These are phyloP conservation scores for Tetranychus piercei DNA, from an alignment of 2,888 invertebrate species.

Conservation along the genomic window DNA sequence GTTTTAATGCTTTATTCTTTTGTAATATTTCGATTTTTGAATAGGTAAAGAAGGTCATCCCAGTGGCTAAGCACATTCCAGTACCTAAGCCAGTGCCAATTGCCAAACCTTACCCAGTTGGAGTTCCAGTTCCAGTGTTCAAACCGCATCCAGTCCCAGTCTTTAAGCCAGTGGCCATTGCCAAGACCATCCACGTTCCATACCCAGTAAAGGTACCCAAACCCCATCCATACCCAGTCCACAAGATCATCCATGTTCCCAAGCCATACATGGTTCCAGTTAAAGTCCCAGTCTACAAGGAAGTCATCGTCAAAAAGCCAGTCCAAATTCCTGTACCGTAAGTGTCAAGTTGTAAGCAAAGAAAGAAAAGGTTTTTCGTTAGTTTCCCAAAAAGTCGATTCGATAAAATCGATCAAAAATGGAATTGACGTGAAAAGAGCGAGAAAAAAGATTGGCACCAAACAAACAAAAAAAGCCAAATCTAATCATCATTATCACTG, in stretches of 20 bases:
- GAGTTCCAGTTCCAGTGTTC: conserved; percentile 28
- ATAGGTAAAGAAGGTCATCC: conserved; percentile 25
- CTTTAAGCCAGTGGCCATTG: conserved; percentile 27
- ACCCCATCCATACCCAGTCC: conserved; percentile 25
- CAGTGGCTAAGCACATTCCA: conserved; percentile 28
- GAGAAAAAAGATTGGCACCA: no score
- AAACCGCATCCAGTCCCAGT: conserved; percentile 28
- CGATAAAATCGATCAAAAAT: no score
- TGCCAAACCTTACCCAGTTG: conserved; percentile 27
- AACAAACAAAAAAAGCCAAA: no score
- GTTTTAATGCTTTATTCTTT: no score
- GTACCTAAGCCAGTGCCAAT: conserved; percentile 28
- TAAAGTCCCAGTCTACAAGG: conserved; percentile 28
- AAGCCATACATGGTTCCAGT: conserved; percentile 27
- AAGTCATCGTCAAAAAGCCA: conserved; percentile 28
- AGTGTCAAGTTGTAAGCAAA: conserved; percentile 19
- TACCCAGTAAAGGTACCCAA: conserved; percentile 27
- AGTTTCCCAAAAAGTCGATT: no score
- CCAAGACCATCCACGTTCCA: conserved; percentile 28
- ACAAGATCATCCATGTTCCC: conserved; percentile 27
- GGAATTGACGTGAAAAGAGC: no score
- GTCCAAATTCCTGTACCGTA: conserved; percentile 28
- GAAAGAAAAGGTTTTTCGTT: no score
- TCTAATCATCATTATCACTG: no score
- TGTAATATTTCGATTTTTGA: not conserved